A percentile compares a stretch with the other conserved stretches of the same genome.
Evolutionary conservation across 2,888 invertebrate species (phyloP).

Genomic region (Leistus spinibarbis): DNA sequence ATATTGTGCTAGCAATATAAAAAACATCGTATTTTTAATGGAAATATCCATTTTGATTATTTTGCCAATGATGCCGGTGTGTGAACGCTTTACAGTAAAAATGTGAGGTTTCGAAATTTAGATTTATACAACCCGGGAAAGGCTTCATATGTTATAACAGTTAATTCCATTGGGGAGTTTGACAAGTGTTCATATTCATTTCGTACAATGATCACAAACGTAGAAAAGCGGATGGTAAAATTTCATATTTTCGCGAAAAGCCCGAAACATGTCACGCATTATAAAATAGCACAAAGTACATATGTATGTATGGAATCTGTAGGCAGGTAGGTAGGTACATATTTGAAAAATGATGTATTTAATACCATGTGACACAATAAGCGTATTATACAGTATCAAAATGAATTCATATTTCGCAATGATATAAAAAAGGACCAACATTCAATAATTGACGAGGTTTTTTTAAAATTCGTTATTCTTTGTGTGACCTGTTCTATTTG

Average conservation of each 20-base stretch:
- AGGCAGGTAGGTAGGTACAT: neutral
- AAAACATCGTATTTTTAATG: too few species aligned
- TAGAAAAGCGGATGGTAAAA: neutral
- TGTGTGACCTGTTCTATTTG: neutral
- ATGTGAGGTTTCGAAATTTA: too few species aligned
- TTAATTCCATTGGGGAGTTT: too few species aligned
- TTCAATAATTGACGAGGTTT: neutral
- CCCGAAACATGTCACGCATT: neutral
- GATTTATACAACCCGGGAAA: too few species aligned
- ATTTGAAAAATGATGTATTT: constrained; percentile 11
- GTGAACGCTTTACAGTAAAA: too few species aligned
- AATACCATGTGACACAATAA: neutral
- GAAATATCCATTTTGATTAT: too few species aligned
- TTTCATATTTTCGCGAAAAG: neutral
- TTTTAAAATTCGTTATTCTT: neutral
- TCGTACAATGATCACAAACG: too few species aligned
- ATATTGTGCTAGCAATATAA: too few species aligned
- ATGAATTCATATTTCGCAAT: neutral
- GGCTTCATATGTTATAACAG: too few species aligned
- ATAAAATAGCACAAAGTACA: neutral
- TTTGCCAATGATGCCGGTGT: too few species aligned
- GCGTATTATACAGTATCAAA: neutral
- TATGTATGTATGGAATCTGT: neutral
- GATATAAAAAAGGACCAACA: neutral
- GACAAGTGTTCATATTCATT: too few species aligned